Base-by-base conservation (phyloP, 2,797 vertebrate genomes). In the Pampus argenteus region DNA sequence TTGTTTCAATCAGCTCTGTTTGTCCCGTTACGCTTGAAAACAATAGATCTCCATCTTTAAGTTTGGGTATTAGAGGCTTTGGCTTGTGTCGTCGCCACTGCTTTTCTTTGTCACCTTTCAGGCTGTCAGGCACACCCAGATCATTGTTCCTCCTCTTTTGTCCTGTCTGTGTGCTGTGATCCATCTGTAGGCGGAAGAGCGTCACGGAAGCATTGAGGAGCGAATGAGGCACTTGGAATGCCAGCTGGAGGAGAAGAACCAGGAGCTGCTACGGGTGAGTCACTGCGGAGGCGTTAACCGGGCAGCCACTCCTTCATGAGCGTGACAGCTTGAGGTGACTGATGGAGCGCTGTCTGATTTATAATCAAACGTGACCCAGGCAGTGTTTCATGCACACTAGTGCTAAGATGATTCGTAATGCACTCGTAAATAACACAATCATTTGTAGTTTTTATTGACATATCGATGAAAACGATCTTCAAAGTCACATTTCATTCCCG, bases 241-340 rank as follows among this genome's bases (percentile, higher is more conserved):
- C 84, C 98, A 99, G 91, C 96, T 99, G 87, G 98, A 99, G 94
- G 98, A 99, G 92, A 99, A 99, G 92, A 99, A 99, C 92, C 98
- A 99, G 90, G 98, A 99, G 89, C 96, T 99, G 88, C 96, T 99
- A 61, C 95, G 98, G 95, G 98, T 99, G 94, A 93, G 92, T 92
- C 82, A 79, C 20, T 18, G 36, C n/a, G 26, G 77, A 57, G 83
- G 80, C 50, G 71, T 66, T 61, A 62, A 80, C 58, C 76, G 62
- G 68, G 75, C 85, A 25, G 79, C 73, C 63, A 51, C 66, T 74
- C 59, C 81, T 55, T 73, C 79, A 64, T 23, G 68, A 83, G 67
- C 82, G 25, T 50, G 80, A 82, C 84, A 68, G 86, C 80, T 78
- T 47, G 64, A 71, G 70, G 74, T 56, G 52, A 63, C 61, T 48